phyloP scores from a whole-genome alignment of 2,113 vertebrate species.

The Orycteropus afer region DNA sequence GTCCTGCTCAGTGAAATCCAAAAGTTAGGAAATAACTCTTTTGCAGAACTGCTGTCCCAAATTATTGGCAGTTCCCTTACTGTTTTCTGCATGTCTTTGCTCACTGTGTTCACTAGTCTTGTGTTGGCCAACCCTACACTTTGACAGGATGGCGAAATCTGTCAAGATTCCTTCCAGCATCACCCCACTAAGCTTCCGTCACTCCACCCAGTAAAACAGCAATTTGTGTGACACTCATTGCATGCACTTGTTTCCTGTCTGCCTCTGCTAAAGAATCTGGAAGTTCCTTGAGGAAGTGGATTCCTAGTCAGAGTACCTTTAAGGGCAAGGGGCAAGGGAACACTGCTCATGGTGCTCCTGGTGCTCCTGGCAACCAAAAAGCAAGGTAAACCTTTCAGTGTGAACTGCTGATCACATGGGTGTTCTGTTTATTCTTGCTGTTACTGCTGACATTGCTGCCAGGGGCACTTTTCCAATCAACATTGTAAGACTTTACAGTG shows the following conservation, averaged over 20 bases:
- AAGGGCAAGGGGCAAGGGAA: not conserved
- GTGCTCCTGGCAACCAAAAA: not conserved
- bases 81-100: not conserved
- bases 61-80: not conserved
- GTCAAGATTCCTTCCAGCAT: not conserved
- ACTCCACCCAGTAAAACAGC: not conserved
- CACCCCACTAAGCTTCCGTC: not conserved
- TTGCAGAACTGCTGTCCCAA: not conserved
- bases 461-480: not conserved
- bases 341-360: not conserved
- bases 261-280: not conserved
- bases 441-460: not conserved
- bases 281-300: not conserved
- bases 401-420: not conserved
- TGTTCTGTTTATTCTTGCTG: not conserved
- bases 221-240: not conserved
- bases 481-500: not conserved
- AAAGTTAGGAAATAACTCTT: not conserved
- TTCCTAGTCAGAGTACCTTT: not conserved
- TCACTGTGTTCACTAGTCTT: not conserved
- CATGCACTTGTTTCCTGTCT: not conserved
- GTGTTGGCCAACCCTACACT: not conserved
- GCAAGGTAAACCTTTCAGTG: not conserved
- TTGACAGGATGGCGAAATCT: not conserved
- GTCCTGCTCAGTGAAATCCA: not conserved